Evolutionary conservation across 1,140 invertebrate genomes (phyloP).

Genomic region (Leptinotarsa texana): DNA sequence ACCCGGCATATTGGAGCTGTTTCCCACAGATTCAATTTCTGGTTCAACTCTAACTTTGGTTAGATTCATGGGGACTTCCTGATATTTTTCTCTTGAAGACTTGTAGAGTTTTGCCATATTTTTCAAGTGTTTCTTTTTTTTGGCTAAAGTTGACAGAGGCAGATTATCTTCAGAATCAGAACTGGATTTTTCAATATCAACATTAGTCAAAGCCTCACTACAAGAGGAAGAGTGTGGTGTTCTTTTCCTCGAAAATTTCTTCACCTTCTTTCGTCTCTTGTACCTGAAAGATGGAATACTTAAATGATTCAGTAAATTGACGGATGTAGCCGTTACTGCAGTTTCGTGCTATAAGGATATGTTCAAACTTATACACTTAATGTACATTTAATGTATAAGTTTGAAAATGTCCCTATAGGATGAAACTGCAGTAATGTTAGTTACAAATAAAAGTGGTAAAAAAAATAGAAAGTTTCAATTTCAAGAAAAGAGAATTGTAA

Average conservation of each 20-base stretch:
- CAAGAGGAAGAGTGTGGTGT: not conserved
- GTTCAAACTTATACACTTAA: no score
- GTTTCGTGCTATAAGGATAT: no score
- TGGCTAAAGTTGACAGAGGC: constrained; percentile 22
- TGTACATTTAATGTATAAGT: no score
- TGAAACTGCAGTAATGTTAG: no score
- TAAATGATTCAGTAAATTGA: no score
- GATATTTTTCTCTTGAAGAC: constrained; percentile 14
- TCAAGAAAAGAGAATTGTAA: no score
- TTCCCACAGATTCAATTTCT: constrained; percentile 14
- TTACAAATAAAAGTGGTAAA: no score
- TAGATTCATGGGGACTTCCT: not conserved
- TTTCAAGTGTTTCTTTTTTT: constrained; percentile 26
- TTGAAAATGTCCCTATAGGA: no score
- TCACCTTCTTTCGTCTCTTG: constrained; percentile 33
- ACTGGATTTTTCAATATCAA: constrained; percentile 5
- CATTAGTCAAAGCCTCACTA: not conserved
- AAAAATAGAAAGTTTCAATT: no score
- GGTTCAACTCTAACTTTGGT: not conserved
- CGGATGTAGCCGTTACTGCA: no score
- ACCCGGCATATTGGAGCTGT: constrained; percentile 19
- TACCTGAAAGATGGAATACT: constrained; percentile 23
- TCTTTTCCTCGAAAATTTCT: constrained; percentile 29
- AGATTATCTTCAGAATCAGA: constrained; percentile 34
- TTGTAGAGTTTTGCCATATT: constrained; percentile 26